These are phyloP conservation scores for Rhea pennata DNA, from an alignment of 2,113 vertebrate genomes.

Conservation along the genomic window DNA sequence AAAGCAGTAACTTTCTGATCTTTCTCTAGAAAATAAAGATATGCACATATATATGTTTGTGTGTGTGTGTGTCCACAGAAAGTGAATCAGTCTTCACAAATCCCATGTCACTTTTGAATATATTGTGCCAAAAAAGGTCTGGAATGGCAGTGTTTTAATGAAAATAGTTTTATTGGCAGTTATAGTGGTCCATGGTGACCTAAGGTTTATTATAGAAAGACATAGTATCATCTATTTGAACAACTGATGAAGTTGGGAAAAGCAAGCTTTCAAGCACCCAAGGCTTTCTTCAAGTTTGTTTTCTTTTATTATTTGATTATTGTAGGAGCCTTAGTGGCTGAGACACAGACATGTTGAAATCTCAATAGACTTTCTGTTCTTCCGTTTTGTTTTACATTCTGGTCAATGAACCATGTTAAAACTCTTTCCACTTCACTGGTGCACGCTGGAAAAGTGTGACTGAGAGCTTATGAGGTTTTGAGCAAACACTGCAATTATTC, in stretches of 20 bases:
- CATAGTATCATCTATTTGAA: not conserved
- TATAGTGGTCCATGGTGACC: not conserved
- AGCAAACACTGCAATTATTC: constrained; percentile 46
- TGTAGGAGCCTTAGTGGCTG: not conserved
- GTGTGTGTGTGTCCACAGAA: not conserved
- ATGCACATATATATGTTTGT: not conserved
- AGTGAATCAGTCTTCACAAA: not conserved
- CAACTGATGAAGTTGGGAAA: not conserved
- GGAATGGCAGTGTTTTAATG: not conserved
- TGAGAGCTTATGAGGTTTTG: constrained; percentile 31
- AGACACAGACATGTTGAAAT: not conserved
- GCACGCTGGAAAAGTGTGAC: not conserved
- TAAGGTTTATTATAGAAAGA: not conserved
- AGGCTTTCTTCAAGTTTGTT: not conserved
- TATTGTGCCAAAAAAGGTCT: not conserved
- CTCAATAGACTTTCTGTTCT: constrained; percentile 39
- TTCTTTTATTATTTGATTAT: not conserved
- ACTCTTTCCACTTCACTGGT: constrained; percentile 27
- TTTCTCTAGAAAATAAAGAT: not conserved
- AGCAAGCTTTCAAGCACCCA: not conserved
- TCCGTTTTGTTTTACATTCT: constrained; percentile 59
- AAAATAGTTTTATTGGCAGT: not conserved
- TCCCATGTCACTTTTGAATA: not conserved
- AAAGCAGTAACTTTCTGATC: not conserved
- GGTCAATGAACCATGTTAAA: not conserved